phyloP scores from a whole-genome alignment of 2,888 invertebrate species.

The Phlogophora meticulosa region DNA sequence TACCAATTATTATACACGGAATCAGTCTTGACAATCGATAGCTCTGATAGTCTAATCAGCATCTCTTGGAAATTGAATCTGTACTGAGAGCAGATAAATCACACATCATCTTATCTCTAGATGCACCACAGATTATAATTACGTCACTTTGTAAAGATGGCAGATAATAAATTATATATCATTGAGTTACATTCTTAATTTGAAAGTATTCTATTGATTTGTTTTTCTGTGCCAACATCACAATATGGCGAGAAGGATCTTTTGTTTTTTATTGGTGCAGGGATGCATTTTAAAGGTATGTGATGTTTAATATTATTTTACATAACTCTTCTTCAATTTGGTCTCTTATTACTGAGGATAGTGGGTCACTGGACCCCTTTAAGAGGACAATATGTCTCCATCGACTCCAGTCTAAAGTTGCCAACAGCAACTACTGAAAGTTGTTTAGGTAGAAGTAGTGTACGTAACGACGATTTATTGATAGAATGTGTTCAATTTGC shows the following conservation, averaged over 20 bases:
- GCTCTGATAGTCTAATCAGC: neutral
- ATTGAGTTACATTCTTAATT: constrained; percentile 23
- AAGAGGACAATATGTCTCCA: too few relatives aligned
- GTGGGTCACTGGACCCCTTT: too few relatives aligned
- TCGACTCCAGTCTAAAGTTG: too few relatives aligned
- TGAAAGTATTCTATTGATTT: constrained; percentile 5
- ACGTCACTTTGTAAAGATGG: neutral
- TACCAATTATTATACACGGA: too few relatives aligned
- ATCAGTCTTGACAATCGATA: too few relatives aligned
- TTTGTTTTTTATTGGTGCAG: constrained; percentile 35
- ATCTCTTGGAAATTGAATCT: neutral
- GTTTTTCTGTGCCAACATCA: constrained; percentile 25
- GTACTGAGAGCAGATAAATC: constrained; percentile 46
- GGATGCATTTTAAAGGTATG: constrained; percentile 46
- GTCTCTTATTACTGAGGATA: too few relatives aligned
- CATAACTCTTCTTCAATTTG: too few relatives aligned
- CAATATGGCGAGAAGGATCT: constrained; percentile 33
- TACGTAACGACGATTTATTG: too few relatives aligned
- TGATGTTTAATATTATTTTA: neutral
- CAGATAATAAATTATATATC: constrained; percentile 53
- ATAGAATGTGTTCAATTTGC: too few relatives aligned
- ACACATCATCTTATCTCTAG: constrained; percentile 45
- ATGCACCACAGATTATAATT: constrained; percentile 19
- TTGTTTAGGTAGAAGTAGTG: too few relatives aligned
- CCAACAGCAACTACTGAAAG: too few relatives aligned